Evolutionary conservation across 1,140 invertebrate genomes (phyloP).

Genomic region (Bombus picipes): DNA sequence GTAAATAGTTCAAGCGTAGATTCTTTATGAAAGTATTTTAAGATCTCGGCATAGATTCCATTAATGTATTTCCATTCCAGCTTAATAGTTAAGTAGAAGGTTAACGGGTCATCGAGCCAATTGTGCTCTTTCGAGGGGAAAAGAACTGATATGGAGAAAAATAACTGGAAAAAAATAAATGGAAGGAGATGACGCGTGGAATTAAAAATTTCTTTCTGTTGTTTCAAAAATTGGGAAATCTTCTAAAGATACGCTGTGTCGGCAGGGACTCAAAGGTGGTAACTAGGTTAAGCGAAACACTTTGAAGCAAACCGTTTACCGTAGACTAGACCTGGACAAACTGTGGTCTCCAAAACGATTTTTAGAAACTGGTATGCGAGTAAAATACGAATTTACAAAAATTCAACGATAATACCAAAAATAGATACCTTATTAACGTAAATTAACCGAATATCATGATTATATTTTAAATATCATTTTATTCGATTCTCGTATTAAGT

Average conservation of each 20-base stretch:
- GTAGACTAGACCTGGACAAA: not conserved
- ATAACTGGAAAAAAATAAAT: no score
- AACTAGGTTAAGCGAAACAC: not conserved
- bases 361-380: not conserved
- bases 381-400: no score
- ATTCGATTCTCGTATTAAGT: no score
- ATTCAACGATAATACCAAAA: no score
- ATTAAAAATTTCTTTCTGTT: not conserved
- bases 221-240: not conserved
- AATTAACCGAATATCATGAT: no score
- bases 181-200: not conserved
- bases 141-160: not conserved
- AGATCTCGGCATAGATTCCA: no score
- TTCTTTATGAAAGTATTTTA: no score
- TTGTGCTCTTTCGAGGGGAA: not conserved
- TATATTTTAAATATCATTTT: no score
- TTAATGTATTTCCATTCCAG: no score
- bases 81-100: not conserved
- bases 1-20: no score
- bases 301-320: not conserved
- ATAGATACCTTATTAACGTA: no score
- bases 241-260: not conserved
- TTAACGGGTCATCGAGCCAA: not conserved
- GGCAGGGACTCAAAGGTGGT: not conserved
- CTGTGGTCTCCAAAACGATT: not conserved